Evolutionary conservation across 2,888 invertebrate genomes (phyloP).

Genomic region (Troides helena): DNA sequence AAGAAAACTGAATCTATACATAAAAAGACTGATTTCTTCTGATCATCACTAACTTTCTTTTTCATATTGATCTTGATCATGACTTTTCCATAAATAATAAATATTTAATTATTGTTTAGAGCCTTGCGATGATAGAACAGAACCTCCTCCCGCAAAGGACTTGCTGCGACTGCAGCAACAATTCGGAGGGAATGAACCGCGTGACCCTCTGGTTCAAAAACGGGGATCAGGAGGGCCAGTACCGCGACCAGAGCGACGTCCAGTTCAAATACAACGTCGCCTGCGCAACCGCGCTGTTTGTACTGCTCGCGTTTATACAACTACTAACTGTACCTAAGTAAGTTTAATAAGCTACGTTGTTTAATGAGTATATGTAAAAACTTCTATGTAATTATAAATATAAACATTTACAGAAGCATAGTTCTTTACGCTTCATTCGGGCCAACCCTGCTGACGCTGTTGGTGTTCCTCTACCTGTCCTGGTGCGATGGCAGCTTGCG

Average conservation of each 20-base stretch:
- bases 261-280: slow-evolving; percentile 93
- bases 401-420: slow-evolving; percentile 79
- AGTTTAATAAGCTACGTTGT: slow-evolving; percentile 42
- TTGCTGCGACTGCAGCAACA: slow-evolving; percentile 85
- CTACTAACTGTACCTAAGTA: slow-evolving; percentile 89
- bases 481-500: slow-evolving; percentile 82
- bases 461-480: slow-evolving; percentile 86
- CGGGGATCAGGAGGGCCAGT: slow-evolving; percentile 86
- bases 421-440: slow-evolving; percentile 87
- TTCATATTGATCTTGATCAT: too few relatives aligned
- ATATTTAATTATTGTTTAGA: slow-evolving; percentile 76
- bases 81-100: too few relatives aligned
- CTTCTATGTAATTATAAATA: too few relatives aligned
- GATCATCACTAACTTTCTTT: too few relatives aligned
- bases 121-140: slow-evolving; percentile 97
- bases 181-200: slow-evolving; percentile 87
- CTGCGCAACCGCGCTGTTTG: slow-evolving; percentile 88
- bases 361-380: background rate
- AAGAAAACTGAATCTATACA: too few relatives aligned
- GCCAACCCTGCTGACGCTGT: slow-evolving; percentile 84
- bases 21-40: too few relatives aligned
- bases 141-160: slow-evolving; percentile 91
- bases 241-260: slow-evolving; percentile 88
- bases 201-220: slow-evolving; percentile 91
- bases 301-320: slow-evolving; percentile 89